These are phyloP conservation scores for Andrena bicolor DNA, from an alignment of 2,888 invertebrate species.

Conservation along the genomic window DNA sequence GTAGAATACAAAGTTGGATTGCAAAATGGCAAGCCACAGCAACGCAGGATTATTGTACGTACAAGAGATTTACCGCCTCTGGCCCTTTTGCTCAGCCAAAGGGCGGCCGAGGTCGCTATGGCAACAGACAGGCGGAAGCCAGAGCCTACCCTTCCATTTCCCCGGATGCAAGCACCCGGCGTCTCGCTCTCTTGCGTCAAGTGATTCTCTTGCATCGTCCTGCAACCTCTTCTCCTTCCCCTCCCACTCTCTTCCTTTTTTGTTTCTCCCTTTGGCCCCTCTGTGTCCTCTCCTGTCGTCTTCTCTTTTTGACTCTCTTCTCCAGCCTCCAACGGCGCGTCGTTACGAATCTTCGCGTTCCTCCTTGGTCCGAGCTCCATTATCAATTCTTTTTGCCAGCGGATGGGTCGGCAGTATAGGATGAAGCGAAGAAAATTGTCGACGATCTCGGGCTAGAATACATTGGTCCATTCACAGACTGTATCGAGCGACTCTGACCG, in stretches of 20 bases:
- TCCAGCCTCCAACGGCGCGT: conserved; percentile 50
- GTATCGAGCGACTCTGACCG: background rate
- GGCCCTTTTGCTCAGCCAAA: conserved; percentile 79
- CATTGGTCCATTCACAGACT: background rate
- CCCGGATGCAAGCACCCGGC: conserved; percentile 75
- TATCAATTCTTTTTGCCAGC: conserved; percentile 64
- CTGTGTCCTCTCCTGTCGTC: conserved; percentile 45
- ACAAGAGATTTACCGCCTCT: conserved; percentile 82
- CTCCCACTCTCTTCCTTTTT: conserved; percentile 35
- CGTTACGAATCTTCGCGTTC: conserved; percentile 35
- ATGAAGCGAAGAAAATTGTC: conserved; percentile 7
- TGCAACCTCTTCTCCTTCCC: conserved; percentile 56
- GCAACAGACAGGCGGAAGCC: conserved; percentile 82
- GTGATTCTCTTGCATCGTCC: conserved; percentile 77
- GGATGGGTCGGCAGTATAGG: conserved; percentile 1
- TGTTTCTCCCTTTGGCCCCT: conserved; percentile 44
- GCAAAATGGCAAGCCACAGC: conserved; percentile 77
- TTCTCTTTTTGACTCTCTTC: conserved; percentile 47
- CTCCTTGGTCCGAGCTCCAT: conserved; percentile 39
- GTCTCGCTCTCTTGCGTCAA: conserved; percentile 77
- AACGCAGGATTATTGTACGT: conserved; percentile 81
- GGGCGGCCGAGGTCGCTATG: conserved; percentile 81
- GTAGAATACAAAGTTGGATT: conserved; percentile 67
- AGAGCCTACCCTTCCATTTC: conserved; percentile 77
- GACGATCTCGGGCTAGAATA: conserved; percentile 1